phyloP scores from a whole-genome alignment of 2,888 invertebrate genomes.

The Auanema sp. region DNA sequence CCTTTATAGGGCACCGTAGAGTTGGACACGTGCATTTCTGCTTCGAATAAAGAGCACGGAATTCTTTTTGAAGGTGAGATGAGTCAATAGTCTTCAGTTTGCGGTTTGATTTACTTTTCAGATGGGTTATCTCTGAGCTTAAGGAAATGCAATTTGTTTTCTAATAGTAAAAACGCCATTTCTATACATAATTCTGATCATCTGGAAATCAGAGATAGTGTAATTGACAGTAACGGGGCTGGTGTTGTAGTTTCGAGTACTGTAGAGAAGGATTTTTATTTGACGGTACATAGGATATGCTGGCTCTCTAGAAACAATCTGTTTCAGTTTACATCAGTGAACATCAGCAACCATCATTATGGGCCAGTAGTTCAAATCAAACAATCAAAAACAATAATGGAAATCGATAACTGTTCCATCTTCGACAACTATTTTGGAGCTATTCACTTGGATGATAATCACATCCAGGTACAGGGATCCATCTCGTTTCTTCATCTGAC shows the following conservation, averaged over 20 bases:
- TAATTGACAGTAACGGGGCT: conserved; percentile 29
- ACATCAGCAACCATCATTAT: conserved; percentile 21
- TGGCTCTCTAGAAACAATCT: too few relatives aligned
- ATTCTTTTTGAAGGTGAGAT: conserved; percentile 2
- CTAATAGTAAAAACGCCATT: conserved; percentile 7
- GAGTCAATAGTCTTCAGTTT: too few relatives aligned
- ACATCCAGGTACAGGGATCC: neutral
- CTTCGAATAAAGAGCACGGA: conserved; percentile 16
- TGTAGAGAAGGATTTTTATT: neutral
- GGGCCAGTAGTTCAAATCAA: conserved; percentile 12
- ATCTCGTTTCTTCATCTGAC: neutral
- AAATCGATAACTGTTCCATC: conserved; percentile 14
- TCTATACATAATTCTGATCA: conserved; percentile 1
- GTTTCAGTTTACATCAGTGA: conserved; percentile 6
- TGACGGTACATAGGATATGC: too few relatives aligned
- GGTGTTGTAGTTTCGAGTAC: conserved; percentile 19
- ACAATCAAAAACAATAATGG: conserved; percentile 10
- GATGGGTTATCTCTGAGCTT: neutral
- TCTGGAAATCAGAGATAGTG: neutral
- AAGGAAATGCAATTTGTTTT: conserved; percentile 8
- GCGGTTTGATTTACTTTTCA: too few relatives aligned
- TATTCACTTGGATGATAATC: conserved; percentile 6
- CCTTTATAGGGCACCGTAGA: conserved; percentile 5
- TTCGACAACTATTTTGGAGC: conserved; percentile 26
- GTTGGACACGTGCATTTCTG: conserved; percentile 13